These are phyloP conservation scores for Neria commutata DNA, from an alignment of 2,888 invertebrate species.

Conservation along the genomic window DNA sequence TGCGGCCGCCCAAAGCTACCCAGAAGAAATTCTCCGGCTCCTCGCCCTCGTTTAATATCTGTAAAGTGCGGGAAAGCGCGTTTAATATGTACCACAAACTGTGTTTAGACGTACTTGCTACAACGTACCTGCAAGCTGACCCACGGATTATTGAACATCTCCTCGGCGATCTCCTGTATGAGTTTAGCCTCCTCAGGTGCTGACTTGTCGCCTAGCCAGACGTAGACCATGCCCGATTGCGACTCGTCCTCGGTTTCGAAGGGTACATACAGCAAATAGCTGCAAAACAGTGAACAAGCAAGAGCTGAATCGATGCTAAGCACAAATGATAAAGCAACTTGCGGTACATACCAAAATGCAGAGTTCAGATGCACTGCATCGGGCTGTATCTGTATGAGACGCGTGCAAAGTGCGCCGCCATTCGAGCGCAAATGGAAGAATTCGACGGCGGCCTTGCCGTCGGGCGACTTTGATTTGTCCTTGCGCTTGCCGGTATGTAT, in stretches of 20 bases:
- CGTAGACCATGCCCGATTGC: conserved; percentile 89
- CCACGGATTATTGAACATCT: conserved; percentile 87
- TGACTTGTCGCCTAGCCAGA: conserved; percentile 89
- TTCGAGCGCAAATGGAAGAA: conserved; percentile 96
- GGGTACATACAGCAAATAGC: conserved; percentile 91
- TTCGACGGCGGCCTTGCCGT: conserved; percentile 72
- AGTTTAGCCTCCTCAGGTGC: conserved; percentile 85
- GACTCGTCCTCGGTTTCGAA: conserved; percentile 82
- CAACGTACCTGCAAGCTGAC: conserved; percentile 74
- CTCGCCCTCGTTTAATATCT: conserved; percentile 89
- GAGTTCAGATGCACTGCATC: conserved; percentile 89
- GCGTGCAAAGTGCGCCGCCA: conserved; percentile 90
- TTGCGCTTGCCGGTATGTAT: conserved; percentile 87
- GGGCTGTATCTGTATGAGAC: conserved; percentile 87
- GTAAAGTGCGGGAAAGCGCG: too few species aligned
- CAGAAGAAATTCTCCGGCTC: conserved; percentile 99
- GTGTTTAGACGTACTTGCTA: not conserved
- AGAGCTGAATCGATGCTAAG: not conserved
- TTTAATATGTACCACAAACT: too few species aligned
- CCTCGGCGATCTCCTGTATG: conserved; percentile 89
- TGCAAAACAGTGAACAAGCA: conserved; percentile 50
- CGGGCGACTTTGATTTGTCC: conserved; percentile 58
- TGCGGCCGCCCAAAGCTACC: conserved; percentile 92
- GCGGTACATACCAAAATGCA: conserved; percentile 81
- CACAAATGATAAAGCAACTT: conserved; percentile 6